Conservation (phyloP, 1,140 invertebrate genomes). For the Eubasilissa regina region DNA sequence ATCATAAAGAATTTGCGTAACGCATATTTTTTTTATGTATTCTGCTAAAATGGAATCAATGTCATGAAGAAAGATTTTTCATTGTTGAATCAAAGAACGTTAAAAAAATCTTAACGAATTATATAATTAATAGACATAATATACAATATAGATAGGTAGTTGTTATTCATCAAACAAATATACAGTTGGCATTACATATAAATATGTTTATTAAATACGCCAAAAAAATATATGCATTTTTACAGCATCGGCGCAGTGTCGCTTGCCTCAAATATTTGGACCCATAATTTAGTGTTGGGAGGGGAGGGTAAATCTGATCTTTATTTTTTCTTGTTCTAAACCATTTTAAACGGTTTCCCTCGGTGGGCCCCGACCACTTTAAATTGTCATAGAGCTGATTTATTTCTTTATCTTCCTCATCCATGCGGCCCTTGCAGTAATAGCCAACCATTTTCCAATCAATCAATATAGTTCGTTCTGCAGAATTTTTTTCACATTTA, state of each 20-base stretch:
- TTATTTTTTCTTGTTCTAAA: slow-evolving; percentile 64
- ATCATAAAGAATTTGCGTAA: no score
- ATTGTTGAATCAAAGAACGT: no score
- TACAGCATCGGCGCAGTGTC: slow-evolving; percentile 14
- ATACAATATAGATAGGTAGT: no score
- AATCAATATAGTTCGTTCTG: neutral
- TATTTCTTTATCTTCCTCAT: slow-evolving; percentile 71
- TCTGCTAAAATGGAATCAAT: no score
- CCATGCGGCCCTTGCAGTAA: slow-evolving; percentile 26
- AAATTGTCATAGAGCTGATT: slow-evolving; percentile 75
- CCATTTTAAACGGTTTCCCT: slow-evolving; percentile 74
- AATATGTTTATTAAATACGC: neutral
- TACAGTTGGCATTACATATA: no score
- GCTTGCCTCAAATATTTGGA: slow-evolving; percentile 52
- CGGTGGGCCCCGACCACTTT: slow-evolving; percentile 73
- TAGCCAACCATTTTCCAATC: slow-evolving; percentile 44
- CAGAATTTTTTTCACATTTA: neutral
- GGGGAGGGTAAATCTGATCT: slow-evolving; percentile 68
- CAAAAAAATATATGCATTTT: no score
- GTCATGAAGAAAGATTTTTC: no score
- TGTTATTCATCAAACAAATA: neutral
- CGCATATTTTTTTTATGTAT: no score
- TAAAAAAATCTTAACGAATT: no score
- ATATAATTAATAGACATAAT: no score
- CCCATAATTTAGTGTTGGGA: slow-evolving; percentile 63